Evolutionary conservation across 2,113 vertebrate species (phyloP).

Genomic region (Charadrius vociferus): DNA sequence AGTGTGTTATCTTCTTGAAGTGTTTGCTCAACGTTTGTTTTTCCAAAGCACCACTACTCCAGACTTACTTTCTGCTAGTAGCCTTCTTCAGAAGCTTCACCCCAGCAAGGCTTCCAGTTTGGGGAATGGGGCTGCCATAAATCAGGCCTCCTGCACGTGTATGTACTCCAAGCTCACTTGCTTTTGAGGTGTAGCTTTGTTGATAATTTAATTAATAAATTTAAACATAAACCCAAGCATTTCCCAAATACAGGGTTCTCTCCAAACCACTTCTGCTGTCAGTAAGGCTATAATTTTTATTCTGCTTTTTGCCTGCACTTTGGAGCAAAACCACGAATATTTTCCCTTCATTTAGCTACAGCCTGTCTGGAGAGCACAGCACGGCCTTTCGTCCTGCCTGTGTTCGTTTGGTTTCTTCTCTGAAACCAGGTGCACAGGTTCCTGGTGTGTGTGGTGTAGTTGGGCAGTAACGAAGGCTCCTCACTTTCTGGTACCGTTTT

Average conservation of each 20-base stretch:
- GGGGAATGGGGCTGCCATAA: background rate
- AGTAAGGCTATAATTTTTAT: background rate
- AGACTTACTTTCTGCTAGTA: background rate
- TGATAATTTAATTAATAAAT: background rate
- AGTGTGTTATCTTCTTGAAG: background rate
- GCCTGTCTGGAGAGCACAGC: background rate
- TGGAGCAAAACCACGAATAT: background rate
- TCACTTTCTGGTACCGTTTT: background rate
- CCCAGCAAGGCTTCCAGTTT: background rate
- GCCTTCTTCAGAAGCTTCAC: background rate
- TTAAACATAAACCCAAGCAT: background rate
- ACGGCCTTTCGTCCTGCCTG: background rate
- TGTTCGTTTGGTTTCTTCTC: background rate
- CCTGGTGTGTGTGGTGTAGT: background rate
- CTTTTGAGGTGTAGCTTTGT: background rate
- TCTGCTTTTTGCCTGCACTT: background rate
- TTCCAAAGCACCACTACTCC: background rate
- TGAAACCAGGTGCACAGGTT: background rate
- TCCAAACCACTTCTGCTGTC: background rate
- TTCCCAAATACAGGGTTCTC: background rate
- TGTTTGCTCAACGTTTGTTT: background rate
- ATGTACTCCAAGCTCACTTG: background rate
- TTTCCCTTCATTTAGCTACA: background rate
- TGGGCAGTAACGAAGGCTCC: background rate
- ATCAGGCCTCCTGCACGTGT: rapidly evolving